Conservation (phyloP, 2,888 invertebrate genomes). For the Apotomis turbidana region DNA sequence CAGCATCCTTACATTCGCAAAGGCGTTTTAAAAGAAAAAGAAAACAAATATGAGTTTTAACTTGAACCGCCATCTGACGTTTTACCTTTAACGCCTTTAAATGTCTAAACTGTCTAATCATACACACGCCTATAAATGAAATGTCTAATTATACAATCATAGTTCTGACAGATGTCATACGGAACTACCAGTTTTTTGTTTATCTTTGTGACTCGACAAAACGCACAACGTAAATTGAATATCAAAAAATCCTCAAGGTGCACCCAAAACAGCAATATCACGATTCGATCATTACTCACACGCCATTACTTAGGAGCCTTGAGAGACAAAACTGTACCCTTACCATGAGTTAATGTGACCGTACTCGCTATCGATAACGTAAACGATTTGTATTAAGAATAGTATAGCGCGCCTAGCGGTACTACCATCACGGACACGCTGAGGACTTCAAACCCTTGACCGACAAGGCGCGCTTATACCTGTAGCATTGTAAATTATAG, state of each 20-base stretch:
- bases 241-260: slow-evolving; percentile 14
- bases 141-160: background rate
- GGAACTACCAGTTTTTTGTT: background rate
- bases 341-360: no score
- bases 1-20: no score
- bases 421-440: no score
- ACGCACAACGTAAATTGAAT: background rate
- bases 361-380: no score
- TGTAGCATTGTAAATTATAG: no score
- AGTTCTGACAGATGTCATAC: slow-evolving; percentile 3
- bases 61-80: background rate
- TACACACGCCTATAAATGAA: background rate
- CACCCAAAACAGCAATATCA: slow-evolving; percentile 35
- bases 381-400: no score
- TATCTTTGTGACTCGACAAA: background rate
- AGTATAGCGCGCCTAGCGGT: no score
- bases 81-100: background rate
- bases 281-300: slow-evolving; percentile 34
- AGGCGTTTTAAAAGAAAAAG: background rate
- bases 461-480: no score
- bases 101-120: background rate
- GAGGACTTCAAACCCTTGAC: no score
- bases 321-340: slow-evolving; percentile 27
- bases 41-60: background rate
- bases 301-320: slow-evolving; percentile 33